Base-by-base conservation (phyloP, 2,113 vertebrate species). In the Indicator indicator region DNA sequence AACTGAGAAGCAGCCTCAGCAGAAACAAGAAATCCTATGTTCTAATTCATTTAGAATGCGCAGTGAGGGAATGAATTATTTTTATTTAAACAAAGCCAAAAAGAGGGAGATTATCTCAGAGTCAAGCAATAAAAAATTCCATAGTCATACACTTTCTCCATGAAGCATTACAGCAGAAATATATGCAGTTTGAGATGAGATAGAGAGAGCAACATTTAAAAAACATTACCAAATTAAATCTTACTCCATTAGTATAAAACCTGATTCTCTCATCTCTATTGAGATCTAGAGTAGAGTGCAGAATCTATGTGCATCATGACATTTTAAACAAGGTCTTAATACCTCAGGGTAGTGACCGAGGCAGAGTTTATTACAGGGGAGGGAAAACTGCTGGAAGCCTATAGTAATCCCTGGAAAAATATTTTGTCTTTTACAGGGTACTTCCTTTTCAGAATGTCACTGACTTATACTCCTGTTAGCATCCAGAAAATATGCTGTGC, bases 341-440 rank as follows among this genome's bases (percentile, higher is more conserved):
- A 75, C 23, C n/a, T 73, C 56, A 40, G 33, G 17, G 38, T 19
- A 82, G 59, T 16, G 42, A 85, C 32, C 28, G 44, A 50, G 16
- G 18, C 48, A 85, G 32, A 76, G 42, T 74, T 86, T 56, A 78
- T 71, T 69, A 78, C 0, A 88, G 24, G 12, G 8, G 27, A 90
- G 46, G 40, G 36, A 87, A 79, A 87, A 67, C 12, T 90, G 64
- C 56, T 80, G 55, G 48, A 91, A 86, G 24, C 54, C 60, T 78
- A 76, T 69, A 81, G 52, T 70, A 91, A 96, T 78, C 72, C 76
- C 65, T 86, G 48, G 32, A 71, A 95, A 91, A 94, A 78, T 68
- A 90, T 54, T 84, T 84, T 88, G 48, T 72, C 73, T 93, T 90
- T 62, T 7, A 7, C 42, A 56, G 9, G 18, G 33, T 17, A 92